A percentile compares a stretch with the other conserved stretches of the same genome.
Evolutionary conservation across 1,140 invertebrate genomes (phyloP).

Genomic region (Lepeophtheirus salmonis): DNA sequence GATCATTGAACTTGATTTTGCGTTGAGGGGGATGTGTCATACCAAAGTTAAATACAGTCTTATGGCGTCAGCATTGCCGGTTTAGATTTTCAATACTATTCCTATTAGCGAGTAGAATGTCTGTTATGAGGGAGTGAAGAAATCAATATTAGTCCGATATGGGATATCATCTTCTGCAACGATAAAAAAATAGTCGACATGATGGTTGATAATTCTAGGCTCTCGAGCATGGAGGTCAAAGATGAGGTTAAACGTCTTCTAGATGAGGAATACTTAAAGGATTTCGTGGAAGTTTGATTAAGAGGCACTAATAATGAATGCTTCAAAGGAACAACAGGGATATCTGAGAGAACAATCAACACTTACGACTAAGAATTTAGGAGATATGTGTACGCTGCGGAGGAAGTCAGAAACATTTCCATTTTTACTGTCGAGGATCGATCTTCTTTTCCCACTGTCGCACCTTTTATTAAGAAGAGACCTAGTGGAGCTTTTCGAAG

Average conservation of each 20-base stretch:
- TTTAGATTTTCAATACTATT: neutral
- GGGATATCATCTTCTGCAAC: neutral
- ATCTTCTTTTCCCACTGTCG: neutral
- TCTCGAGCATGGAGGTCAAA: neutral
- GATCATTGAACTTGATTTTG: neutral
- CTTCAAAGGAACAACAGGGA: neutral
- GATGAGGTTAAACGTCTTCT: neutral
- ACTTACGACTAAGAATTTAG: neutral
- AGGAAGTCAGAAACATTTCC: neutral
- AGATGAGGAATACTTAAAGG: neutral
- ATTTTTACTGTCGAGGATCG: neutral
- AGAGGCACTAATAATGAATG: neutral
- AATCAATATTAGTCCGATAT: neutral
- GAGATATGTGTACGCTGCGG: neutral
- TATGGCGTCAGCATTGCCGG: neutral
- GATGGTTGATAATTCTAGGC: neutral
- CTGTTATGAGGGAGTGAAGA: neutral
- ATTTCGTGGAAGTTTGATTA: neutral
- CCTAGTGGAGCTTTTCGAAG: neutral
- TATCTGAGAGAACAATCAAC: neutral
- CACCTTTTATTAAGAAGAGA: neutral
- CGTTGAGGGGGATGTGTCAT: neutral
- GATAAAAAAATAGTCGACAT: neutral
- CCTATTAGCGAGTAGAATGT: neutral
- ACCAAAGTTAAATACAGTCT: neutral